Conservation (phyloP, 2,797 vertebrate species). For the Cirrhinus mrigala region DNA sequence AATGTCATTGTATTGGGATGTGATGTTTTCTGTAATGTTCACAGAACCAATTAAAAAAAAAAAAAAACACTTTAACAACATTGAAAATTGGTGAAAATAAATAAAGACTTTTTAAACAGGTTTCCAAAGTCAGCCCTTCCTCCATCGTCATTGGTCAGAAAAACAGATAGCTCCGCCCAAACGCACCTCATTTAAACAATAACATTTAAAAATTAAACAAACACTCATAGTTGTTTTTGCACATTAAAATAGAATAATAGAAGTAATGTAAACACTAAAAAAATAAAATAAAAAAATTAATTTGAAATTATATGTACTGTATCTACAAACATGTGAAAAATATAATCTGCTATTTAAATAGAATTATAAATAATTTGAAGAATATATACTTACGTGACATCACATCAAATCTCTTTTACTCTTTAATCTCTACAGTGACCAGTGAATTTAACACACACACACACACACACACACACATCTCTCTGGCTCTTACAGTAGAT, state of each 20-base stretch:
- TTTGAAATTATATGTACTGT: too few relatives aligned
- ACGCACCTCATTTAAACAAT: background rate
- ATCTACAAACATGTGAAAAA: background rate
- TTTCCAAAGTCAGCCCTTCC: background rate
- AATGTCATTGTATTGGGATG: background rate
- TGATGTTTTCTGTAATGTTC: background rate
- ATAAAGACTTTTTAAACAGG: background rate
- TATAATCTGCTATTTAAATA: background rate
- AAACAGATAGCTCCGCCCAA: background rate
- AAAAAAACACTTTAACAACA: background rate
- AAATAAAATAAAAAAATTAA: too few relatives aligned
- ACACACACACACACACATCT: constrained; percentile 28
- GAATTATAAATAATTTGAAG: too few relatives aligned
- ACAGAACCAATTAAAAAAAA: background rate
- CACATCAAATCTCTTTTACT: background rate
- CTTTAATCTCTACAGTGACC: background rate
- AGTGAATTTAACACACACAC: background rate
- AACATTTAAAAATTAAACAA: background rate
- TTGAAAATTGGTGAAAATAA: background rate
- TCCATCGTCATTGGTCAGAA: background rate
- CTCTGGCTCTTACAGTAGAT: constrained; percentile 75
- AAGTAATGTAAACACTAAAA: too few relatives aligned
- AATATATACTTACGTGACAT: background rate
- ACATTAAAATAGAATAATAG: background rate
- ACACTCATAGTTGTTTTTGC: background rate